phyloP scores from a whole-genome alignment of 2,797 vertebrate species.

The Siniperca scherzeri region DNA sequence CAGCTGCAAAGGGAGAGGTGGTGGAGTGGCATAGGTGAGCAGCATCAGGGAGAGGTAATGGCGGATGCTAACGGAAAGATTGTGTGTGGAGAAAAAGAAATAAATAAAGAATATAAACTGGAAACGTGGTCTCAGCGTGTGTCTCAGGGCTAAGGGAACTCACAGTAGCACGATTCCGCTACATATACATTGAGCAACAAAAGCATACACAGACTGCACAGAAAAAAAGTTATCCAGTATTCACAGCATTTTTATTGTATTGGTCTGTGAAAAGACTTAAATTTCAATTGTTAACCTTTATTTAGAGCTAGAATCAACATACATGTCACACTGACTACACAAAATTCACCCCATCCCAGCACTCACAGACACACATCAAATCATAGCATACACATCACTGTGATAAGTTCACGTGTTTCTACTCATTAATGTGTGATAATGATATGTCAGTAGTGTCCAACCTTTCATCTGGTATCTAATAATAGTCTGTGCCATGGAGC shows the following conservation, averaged over 20 bases:
- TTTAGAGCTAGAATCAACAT: neutral
- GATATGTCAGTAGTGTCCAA: slow-evolving; percentile 59
- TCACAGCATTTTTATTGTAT: neutral
- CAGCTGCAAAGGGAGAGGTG: no score
- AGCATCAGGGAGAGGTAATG: no score
- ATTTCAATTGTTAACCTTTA: neutral
- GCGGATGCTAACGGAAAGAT: no score
- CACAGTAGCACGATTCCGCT: no score
- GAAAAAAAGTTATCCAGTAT: neutral
- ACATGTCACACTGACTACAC: neutral
- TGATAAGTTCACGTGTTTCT: slow-evolving; percentile 64
- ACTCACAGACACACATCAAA: neutral
- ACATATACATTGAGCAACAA: neutral
- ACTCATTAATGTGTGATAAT: slow-evolving; percentile 61
- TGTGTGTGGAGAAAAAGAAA: no score
- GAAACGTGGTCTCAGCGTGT: no score
- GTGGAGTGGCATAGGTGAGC: no score
- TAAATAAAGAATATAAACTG: no score
- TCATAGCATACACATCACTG: slow-evolving; percentile 22
- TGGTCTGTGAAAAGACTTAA: neutral
- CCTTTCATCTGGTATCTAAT: slow-evolving; percentile 63
- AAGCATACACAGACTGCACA: neutral
- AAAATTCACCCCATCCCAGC: neutral
- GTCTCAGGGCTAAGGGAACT: no score
- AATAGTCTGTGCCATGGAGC: slow-evolving; percentile 44